Percentiles rank a stretch among this genome's conserved stretches.
These are phyloP conservation scores for Volucella inanis DNA, from an alignment of 2,888 invertebrate genomes.

Conservation along the genomic window DNA sequence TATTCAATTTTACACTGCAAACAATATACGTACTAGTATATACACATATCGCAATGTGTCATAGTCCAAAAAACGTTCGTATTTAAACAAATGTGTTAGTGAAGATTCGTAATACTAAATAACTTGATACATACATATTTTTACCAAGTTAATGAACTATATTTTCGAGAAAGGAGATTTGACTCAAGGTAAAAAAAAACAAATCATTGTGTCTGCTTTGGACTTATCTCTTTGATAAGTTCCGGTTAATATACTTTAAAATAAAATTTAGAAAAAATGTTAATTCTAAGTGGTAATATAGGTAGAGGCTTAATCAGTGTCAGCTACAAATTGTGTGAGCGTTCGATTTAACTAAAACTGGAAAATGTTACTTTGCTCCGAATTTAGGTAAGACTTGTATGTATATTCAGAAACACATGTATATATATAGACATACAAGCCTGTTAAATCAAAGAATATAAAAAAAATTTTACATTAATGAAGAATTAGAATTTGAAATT, in stretches of 20 bases:
- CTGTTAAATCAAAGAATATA: too few relatives aligned
- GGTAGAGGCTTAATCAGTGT: conserved; percentile 14
- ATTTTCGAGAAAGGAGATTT: conserved; percentile 19
- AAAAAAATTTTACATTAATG: too few relatives aligned
- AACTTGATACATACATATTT: conserved; percentile 32
- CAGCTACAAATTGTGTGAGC: not conserved
- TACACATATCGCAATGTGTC: conserved; percentile 2
- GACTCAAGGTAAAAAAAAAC: conserved; percentile 36
- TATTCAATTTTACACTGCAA: not conserved
- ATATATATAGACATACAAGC: too few relatives aligned
- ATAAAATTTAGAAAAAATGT: conserved; percentile 6
- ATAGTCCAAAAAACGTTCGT: not conserved
- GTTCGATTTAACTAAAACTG: not conserved
- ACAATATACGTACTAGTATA: conserved; percentile 3
- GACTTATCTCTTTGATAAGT: conserved; percentile 23
- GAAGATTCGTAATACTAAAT: conserved; percentile 3
- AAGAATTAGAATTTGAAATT: too few relatives aligned
- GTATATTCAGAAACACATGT: too few relatives aligned
- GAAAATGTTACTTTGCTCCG: too few relatives aligned
- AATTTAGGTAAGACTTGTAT: too few relatives aligned
- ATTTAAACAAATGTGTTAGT: conserved; percentile 17
- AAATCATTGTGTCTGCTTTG: conserved; percentile 8
- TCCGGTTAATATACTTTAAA: conserved; percentile 37
- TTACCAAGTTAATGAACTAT: not conserved
- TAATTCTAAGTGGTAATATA: conserved; percentile 32